A percentile compares a stretch with the other conserved stretches of the same genome.
Conservation (phyloP, 2,888 invertebrate genomes). For the Digitonthophagus gazella region DNA sequence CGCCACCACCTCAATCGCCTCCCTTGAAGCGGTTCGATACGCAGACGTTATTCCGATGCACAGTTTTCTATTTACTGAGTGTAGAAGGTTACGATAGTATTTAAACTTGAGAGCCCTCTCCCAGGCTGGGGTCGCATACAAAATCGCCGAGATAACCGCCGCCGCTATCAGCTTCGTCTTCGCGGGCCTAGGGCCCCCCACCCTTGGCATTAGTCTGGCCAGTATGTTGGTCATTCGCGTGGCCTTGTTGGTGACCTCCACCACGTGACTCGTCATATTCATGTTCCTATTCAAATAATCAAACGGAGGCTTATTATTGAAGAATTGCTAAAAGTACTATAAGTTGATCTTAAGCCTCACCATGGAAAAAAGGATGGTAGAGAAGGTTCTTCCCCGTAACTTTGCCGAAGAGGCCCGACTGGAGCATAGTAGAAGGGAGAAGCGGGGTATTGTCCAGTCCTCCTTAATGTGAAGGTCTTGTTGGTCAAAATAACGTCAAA, state of each 20-base stretch:
- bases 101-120: slow-evolving; percentile 10
- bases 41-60: slow-evolving; percentile 15
- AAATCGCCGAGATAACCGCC: slow-evolving; percentile 1
- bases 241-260: background rate
- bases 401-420: too few species aligned
- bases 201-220: slow-evolving; percentile 30
- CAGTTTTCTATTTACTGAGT: slow-evolving; percentile 1
- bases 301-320: too few species aligned
- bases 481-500: too few species aligned
- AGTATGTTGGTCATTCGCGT: slow-evolving; percentile 14
- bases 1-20: slow-evolving; percentile 12
- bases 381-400: too few species aligned
- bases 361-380: too few species aligned
- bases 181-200: slow-evolving; percentile 25
- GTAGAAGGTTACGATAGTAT: slow-evolving; percentile 11
- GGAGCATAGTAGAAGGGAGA: too few species aligned
- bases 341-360: too few species aligned
- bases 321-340: too few species aligned
- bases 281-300: background rate
- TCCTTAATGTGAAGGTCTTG: too few species aligned
- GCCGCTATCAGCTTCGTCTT: slow-evolving; percentile 25
- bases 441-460: too few species aligned
- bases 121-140: slow-evolving; percentile 25
- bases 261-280: slow-evolving; percentile 5
- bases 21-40: slow-evolving; percentile 18